A percentile compares a stretch with the other conserved stretches of the same genome.
phyloP scores from a whole-genome alignment of 2,888 invertebrate species.

The Athetis lepigone region DNA sequence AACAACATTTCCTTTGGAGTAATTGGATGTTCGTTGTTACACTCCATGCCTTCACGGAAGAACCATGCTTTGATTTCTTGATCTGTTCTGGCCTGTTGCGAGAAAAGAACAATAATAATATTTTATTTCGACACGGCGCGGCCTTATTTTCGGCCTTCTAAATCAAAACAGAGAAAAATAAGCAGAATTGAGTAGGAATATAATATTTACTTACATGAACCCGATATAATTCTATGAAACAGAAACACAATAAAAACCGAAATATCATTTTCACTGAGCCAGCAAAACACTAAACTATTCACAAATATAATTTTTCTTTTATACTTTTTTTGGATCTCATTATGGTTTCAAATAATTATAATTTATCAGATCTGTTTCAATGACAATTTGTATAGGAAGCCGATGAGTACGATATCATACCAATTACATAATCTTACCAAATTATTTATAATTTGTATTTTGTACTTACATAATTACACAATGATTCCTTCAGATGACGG shows the following conservation, averaged over 20 bases:
- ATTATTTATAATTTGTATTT: background rate
- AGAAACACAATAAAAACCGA: conserved; percentile 67
- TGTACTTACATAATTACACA: background rate
- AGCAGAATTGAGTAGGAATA: background rate
- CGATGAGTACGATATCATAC: conserved; percentile 13
- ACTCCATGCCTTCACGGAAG: conserved; percentile 75
- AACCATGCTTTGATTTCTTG: conserved; percentile 79
- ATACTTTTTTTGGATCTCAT: conserved; percentile 31
- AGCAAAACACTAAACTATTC: conserved; percentile 10
- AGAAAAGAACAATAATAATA: background rate
- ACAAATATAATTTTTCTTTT: conserved; percentile 21
- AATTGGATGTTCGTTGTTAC: conserved; percentile 75
- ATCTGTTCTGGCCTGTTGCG: conserved; percentile 73
- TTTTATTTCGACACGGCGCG: no score
- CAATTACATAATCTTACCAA: background rate
- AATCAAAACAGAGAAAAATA: background rate
- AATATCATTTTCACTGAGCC: conserved; percentile 65
- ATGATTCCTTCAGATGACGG: conserved; percentile 2
- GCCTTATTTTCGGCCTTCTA: no score
- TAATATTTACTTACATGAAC: conserved; percentile 70
- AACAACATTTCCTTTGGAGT: conserved; percentile 74
- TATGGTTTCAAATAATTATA: background rate
- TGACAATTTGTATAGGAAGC: conserved; percentile 4
- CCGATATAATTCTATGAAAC: conserved; percentile 61
- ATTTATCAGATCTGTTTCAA: conserved; percentile 17